These are phyloP conservation scores for Tenthredo scrophulariae DNA, from an alignment of 2,888 invertebrate genomes.

Conservation along the genomic window DNA sequence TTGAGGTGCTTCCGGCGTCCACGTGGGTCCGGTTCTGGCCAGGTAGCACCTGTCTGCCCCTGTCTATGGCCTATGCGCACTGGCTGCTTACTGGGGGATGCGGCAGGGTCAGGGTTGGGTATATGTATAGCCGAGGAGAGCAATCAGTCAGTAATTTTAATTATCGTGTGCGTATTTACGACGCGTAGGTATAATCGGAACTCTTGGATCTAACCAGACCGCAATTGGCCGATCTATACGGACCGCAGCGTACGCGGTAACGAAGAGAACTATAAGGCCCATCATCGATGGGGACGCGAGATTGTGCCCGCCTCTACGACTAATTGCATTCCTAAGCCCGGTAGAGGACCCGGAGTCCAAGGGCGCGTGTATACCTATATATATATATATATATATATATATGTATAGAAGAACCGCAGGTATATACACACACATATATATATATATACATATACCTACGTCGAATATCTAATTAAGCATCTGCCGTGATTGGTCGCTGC, in stretches of 20 bases:
- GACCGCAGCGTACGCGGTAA: constrained; percentile 58
- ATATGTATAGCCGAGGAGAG: constrained; percentile 22
- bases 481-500: constrained; percentile 41
- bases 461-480: constrained; percentile 48
- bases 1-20: constrained; percentile 32
- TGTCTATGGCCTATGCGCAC: neutral
- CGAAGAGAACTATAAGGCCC: constrained; percentile 59
- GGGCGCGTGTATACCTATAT: neutral
- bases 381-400: neutral
- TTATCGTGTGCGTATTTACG: constrained; percentile 70
- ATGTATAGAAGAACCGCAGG: neutral
- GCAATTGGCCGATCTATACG: constrained; percentile 36
- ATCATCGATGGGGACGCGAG: constrained; percentile 65
- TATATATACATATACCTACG: neutral
- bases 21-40: constrained; percentile 29
- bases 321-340: constrained; percentile 52
- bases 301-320: constrained; percentile 66
- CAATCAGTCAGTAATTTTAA: constrained; percentile 72
- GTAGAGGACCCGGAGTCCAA: neutral
- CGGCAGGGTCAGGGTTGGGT: neutral
- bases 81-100: neutral
- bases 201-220: constrained; percentile 6
- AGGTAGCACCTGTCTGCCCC: constrained; percentile 26
- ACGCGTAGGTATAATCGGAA: constrained; percentile 63
- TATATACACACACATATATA: neutral